Evolutionary conservation across 2,113 vertebrate genomes (phyloP).

Genomic region (Erinaceus europaeus): DNA sequence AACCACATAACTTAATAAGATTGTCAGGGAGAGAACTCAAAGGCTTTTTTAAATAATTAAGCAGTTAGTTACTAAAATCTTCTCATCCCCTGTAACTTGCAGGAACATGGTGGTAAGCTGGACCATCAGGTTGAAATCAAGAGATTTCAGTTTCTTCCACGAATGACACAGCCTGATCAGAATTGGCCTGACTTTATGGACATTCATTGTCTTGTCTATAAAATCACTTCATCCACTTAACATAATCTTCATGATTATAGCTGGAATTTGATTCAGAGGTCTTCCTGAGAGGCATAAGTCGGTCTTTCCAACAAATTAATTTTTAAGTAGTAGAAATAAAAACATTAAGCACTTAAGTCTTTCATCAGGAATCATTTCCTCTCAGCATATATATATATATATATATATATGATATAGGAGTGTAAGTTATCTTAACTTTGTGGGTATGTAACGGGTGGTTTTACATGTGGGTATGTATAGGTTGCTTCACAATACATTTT

Average conservation of each 20-base stretch:
- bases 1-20: conserved; percentile 15
- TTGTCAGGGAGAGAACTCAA: conserved; percentile 1
- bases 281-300: background rate
- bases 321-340: background rate
- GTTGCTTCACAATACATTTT: no score
- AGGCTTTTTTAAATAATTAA: conserved; percentile 41
- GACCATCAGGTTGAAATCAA: background rate
- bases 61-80: conserved; percentile 20
- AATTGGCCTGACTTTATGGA: background rate
- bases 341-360: background rate
- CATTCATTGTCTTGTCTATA: background rate
- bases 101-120: background rate
- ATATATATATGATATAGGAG: no score
- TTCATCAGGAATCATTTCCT: background rate
- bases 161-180: background rate
- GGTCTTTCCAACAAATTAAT: background rate
- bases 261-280: background rate
- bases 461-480: no score
- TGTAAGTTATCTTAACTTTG: background rate
- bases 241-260: background rate
- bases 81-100: background rate
- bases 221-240: conserved; percentile 3
- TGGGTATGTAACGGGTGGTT: background rate
- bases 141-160: background rate
- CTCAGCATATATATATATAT: no score